A percentile compares a stretch with the other conserved stretches of the same genome.
Evolutionary conservation across 1,140 invertebrate species (phyloP).

Genomic region (Diploscapter pachys): DNA sequence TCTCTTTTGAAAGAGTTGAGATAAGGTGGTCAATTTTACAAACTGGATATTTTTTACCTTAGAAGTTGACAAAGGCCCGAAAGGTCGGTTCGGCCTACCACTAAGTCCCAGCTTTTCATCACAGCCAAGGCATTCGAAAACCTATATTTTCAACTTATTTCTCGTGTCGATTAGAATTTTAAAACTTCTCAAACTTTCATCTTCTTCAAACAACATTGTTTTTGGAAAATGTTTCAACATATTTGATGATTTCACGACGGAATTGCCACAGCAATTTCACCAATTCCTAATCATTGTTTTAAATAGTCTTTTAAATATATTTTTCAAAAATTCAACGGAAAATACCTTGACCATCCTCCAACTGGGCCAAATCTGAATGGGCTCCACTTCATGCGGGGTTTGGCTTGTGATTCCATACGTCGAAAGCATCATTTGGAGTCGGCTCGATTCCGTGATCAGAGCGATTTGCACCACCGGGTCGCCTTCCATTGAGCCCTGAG

Average conservation of each 20-base stretch:
- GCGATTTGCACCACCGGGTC: constrained; percentile 97
- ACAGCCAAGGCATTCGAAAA: constrained; percentile 85
- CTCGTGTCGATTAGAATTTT: no score
- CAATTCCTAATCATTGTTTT: no score
- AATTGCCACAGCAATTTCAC: no score
- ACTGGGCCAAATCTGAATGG: constrained; percentile 94
- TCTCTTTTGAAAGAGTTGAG: no score
- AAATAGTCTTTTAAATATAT: no score
- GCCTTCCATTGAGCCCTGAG: constrained; percentile 58
- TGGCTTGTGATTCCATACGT: constrained; percentile 99
- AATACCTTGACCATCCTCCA: constrained; percentile 83
- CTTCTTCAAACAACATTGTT: no score
- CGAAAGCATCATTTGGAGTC: constrained; percentile 93
- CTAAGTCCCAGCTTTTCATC: constrained; percentile 83
- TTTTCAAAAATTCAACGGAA: background rate
- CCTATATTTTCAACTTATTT: constrained; percentile 37
- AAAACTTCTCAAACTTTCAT: no score
- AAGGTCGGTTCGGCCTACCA: constrained; percentile 82
- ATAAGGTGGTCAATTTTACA: no score
- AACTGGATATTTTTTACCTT: constrained; percentile 63
- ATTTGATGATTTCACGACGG: no score
- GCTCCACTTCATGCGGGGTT: constrained; percentile 89
- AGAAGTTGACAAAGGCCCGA: constrained; percentile 91
- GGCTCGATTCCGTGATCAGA: constrained; percentile 92
- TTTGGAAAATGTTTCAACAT: no score